Base-by-base conservation (phyloP, 1,140 invertebrate species). In the Notospermus geniculatus region DNA sequence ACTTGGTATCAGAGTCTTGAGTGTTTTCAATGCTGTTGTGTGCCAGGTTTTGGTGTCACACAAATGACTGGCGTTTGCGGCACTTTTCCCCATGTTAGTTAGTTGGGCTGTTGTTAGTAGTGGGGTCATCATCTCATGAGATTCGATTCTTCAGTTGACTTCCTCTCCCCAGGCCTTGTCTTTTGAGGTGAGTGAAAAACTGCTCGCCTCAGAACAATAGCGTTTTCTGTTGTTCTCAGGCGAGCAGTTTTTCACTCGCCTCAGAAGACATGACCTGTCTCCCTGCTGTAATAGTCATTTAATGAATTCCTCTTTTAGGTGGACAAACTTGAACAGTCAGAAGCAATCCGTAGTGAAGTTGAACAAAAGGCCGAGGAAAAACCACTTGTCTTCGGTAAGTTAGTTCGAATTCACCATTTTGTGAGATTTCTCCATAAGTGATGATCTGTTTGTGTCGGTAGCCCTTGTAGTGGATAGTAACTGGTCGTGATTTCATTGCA, bases 321-420 rank as follows among this genome's bases (percentile, higher is more conserved):
- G 59, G 78, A 80, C 63, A 80, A 79, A 57, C 60, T 81, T 54
- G 79, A 81, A 63, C 76, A 79, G 64, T 75, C 79, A 32, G 79
- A 81, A 63, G 68, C 75, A 65, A 74, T 81, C 27, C 71, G 79
- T 46, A 77, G 71, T 62, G 79, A 81, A 64, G 77, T 78, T 54
- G 79, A 81, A 69, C 74, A 81, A 60, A 80, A 78, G 57, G 73
- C 73, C 29, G 73, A 77, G 56, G 77, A 79, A 57, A 69, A 75
- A 63, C 78, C 78, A 15, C 71, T 80, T 54, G 77, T 79, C 9
- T 70, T 81, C 41, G 68, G 79, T 81, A 68, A 69, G 69, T 73
- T 17, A 27, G 23, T 19, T 59, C 27, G 22, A 54, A n/a, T n/a
- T n/a, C n/a, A n/a, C n/a, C n/a, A n/a, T n/a, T n/a, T n/a, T n/a